Evolutionary conservation across 2,797 vertebrate genomes (phyloP), one percentile per base, ranked within the genome.

Genomic region (Pangasius larnaudii): DNA sequence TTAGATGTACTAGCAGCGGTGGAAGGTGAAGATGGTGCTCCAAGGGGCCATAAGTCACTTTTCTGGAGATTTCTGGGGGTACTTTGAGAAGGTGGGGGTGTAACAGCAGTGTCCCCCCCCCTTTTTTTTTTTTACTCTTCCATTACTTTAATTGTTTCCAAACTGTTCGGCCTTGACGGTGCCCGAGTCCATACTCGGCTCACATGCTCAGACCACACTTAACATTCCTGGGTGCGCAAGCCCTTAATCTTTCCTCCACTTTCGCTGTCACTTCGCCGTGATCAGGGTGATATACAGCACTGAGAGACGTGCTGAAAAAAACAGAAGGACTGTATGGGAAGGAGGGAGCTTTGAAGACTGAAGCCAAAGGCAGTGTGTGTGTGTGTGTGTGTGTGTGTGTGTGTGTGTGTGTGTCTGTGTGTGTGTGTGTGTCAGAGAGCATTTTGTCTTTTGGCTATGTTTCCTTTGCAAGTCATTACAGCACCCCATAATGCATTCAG

Each of bases 111-210:
- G 36, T 42, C 8, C 46, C 7, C 46, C 46, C 46, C 33, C 63
- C 75, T 5, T 33, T 61, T 80, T 8, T 22, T 61, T 75, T 0
- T 13, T 7, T 16, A 63, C 46, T 78, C 86, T 84, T 89, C 88
- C 89, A 91, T 91, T 91, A 90, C 88, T 91, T 91, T 91, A 91
- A 91, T 91, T 91, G 88, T 90, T 91, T 91, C 91, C 89, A 91
- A 91, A 90, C 91, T 88, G 88, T 86, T 91, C 90, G 88, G 91
- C 91, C 91, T 90, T 91, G 89, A 89, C 87, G 87, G 88, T 81
- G 87, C 88, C 51, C 78, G 83, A 81, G 89, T 84, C 89, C 88
- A 72, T 88, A 88, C 87, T 88, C 87, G 24, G 85, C 89, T 63
- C 91, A 91, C 91, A 91, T 90, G 91, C 88, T 89, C 89, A 88